phyloP scores from a whole-genome alignment of 2,888 invertebrate species.

The Zhuqinia jingwanae region DNA sequence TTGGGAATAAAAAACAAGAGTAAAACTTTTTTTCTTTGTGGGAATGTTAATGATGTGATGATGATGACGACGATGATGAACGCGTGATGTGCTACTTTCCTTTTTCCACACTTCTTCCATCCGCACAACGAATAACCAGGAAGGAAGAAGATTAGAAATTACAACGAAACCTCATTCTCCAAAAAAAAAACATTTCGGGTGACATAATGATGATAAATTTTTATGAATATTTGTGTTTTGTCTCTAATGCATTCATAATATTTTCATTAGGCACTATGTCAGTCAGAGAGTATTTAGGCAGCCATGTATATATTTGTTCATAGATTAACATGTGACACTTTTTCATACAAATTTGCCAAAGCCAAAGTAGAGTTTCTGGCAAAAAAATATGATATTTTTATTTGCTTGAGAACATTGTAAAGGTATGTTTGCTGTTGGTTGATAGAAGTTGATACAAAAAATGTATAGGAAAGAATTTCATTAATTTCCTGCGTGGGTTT shows the following conservation, averaged over 20 bases:
- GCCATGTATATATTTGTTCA: background rate
- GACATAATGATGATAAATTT: too few relatives aligned
- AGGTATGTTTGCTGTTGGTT: background rate
- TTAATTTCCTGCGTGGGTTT: conserved; percentile 24
- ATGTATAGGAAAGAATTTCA: conserved; percentile 9
- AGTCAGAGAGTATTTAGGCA: background rate
- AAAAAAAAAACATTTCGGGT: too few relatives aligned
- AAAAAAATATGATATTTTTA: background rate
- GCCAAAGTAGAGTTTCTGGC: background rate
- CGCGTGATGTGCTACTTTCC: background rate
- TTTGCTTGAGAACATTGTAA: background rate
- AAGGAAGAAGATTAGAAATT: background rate
- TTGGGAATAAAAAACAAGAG: background rate
- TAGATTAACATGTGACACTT: conserved; percentile 9
- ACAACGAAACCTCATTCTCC: background rate
- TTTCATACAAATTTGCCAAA: conserved; percentile 21
- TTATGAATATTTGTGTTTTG: too few relatives aligned
- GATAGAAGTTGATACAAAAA: background rate
- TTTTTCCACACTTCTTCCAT: too few relatives aligned
- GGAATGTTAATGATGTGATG: conserved; percentile 1
- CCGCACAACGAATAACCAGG: too few relatives aligned
- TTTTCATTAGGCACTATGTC: conserved; percentile 26
- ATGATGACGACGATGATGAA: too few relatives aligned
- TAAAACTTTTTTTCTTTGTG: too few relatives aligned
- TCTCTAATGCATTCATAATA: background rate